These are phyloP conservation scores for Periophthalmus modestus DNA, from an alignment of 2,113 vertebrate species.

Conservation along the genomic window DNA sequence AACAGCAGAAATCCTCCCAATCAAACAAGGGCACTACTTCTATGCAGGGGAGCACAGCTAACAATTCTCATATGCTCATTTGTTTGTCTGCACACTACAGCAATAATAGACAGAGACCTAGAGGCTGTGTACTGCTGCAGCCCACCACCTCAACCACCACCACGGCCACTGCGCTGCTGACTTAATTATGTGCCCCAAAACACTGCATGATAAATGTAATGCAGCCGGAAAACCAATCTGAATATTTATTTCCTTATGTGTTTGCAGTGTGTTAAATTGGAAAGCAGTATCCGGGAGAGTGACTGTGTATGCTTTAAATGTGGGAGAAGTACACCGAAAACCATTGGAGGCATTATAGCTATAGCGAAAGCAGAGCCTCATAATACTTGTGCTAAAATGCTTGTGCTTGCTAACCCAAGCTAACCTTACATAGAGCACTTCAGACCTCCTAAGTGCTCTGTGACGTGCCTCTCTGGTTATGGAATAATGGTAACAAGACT, in stretches of 20 bases:
- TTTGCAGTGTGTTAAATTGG: conserved; percentile 5
- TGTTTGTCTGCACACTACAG: conserved; percentile 43
- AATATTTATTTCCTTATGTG: conserved; percentile 18
- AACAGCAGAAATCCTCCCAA: conserved; percentile 21
- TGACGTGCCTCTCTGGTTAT: not conserved
- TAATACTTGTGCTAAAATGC: conserved; percentile 24
- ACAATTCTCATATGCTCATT: conserved; percentile 37
- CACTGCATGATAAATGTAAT: conserved; percentile 14
- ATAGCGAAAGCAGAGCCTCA: conserved; percentile 9
- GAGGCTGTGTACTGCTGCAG: conserved; percentile 41
- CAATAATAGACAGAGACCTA: conserved; percentile 51
- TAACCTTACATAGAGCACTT: conserved; percentile 2
- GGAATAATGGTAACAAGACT: not conserved
- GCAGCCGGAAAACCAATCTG: conserved; percentile 16
- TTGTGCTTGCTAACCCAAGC: conserved; percentile 1
- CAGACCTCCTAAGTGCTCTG: not conserved
- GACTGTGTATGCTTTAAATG: conserved; percentile 14
- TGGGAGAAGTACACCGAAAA: not conserved
- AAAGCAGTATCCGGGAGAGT: not conserved
- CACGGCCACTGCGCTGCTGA: conserved; percentile 20
- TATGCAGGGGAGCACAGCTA: conserved; percentile 29
- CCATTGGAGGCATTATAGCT: conserved; percentile 1
- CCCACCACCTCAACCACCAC: conserved; percentile 14
- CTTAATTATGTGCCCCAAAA: conserved; percentile 33
- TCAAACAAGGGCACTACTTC: conserved; percentile 9